These are phyloP conservation scores for Onychostoma macrolepis DNA, from an alignment of 2,113 vertebrate genomes.

Conservation along the genomic window DNA sequence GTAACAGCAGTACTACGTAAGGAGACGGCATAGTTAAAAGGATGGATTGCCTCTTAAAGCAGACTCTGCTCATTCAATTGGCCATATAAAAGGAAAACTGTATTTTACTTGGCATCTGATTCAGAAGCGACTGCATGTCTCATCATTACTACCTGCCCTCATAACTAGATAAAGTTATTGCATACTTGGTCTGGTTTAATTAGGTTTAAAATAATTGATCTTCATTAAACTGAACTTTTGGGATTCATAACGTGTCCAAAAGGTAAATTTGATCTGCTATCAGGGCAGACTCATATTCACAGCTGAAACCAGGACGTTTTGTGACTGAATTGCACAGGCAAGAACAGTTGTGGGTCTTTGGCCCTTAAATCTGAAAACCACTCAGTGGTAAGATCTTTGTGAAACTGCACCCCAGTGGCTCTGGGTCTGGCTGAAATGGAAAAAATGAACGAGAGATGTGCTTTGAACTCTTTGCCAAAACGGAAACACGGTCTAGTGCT, in stretches of 20 bases:
- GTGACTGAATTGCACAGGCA: constrained; percentile 42
- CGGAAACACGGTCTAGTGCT: constrained; percentile 76
- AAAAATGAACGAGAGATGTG: constrained; percentile 29
- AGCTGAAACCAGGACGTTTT: constrained; percentile 22
- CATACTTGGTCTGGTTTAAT: constrained; percentile 46
- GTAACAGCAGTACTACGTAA: constrained; percentile 12
- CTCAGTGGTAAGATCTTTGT: constrained; percentile 64
- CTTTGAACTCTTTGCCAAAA: constrained; percentile 73
- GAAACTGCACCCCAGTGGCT: constrained; percentile 67
- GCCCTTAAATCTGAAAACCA: constrained; percentile 74
- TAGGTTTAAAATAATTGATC: constrained; percentile 60
- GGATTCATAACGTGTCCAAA: constrained; percentile 29
- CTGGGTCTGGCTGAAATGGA: constrained; percentile 45
- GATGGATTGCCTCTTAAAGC: neutral
- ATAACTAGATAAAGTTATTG: constrained; percentile 52
- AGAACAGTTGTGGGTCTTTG: constrained; percentile 54
- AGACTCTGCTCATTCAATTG: constrained; percentile 24
- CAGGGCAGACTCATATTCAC: constrained; percentile 29
- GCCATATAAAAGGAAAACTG: constrained; percentile 39
- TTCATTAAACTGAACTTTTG: constrained; percentile 53
- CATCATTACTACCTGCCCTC: constrained; percentile 50
- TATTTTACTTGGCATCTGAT: constrained; percentile 47
- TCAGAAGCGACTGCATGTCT: constrained; percentile 39
- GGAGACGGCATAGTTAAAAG: constrained; percentile 10
- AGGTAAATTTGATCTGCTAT: constrained; percentile 23